A percentile compares a stretch with the other conserved stretches of the same genome.
Conservation (phyloP, 2,888 invertebrate genomes). For the Heliconius ethilla region DNA sequence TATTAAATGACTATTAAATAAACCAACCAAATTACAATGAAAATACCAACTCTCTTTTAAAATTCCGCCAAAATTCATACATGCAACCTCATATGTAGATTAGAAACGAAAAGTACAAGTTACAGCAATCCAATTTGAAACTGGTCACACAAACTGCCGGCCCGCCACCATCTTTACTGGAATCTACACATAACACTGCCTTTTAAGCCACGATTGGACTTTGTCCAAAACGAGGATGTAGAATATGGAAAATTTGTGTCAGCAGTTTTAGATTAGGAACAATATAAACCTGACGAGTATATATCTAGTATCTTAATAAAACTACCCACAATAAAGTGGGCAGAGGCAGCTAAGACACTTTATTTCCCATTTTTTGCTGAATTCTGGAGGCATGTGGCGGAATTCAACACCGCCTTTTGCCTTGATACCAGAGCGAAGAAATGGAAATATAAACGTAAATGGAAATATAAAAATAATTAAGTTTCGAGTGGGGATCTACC, state of each 20-base stretch:
- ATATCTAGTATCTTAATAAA: too few species aligned
- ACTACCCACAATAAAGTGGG: too few species aligned
- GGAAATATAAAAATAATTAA: too few species aligned
- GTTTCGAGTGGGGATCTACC: too few species aligned
- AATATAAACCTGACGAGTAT: too few species aligned
- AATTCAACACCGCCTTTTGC: too few species aligned
- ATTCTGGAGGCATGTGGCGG: too few species aligned
- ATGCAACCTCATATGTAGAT: neutral
- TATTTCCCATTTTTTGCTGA: too few species aligned
- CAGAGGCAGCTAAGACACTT: too few species aligned
- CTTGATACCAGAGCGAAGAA: too few species aligned
- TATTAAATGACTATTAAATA: too few species aligned
- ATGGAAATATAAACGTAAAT: too few species aligned
- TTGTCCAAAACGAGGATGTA: conserved; percentile 39
- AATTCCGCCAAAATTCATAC: neutral
- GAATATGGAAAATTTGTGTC: neutral
- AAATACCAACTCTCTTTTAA: neutral
- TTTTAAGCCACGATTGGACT: conserved; percentile 37
- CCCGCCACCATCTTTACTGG: conserved; percentile 32
- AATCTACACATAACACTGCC: conserved; percentile 26
- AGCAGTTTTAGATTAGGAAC: neutral
- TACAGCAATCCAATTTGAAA: conserved; percentile 12
- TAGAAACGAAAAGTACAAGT: conserved; percentile 19
- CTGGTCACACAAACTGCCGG: conserved; percentile 30
- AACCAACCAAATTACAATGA: neutral